Base-by-base conservation (phyloP, 2,797 vertebrate species). In the Acanthurus lineatus region DNA sequence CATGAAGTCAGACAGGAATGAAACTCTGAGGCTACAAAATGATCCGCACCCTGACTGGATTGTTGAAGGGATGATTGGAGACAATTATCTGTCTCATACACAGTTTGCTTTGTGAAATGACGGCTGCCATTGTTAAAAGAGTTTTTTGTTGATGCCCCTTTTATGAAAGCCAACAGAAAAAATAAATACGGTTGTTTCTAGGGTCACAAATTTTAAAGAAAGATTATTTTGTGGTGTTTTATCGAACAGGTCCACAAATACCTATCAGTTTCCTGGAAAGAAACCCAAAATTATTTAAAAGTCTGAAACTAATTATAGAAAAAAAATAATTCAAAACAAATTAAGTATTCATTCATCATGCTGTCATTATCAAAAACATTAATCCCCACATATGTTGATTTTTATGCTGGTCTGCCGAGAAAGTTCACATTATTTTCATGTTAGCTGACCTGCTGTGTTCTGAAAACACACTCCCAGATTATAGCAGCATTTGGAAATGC, bases 1-100 rank as follows among this genome's bases (percentile, higher is more conserved):
- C 20, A 17, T 20, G 25, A 81, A 25, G 51, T 42, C 44, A 64
- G 17, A 77, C 32, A 79, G 11, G 40, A 77, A 79, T 57, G 25
- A 54, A 64, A 49, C 14, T 44, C 2, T 28, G 12, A 17, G 42
- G 16, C 54, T 20, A 8, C 32, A 25, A 56, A 56, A 59, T 11
- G 0, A 16, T 67, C 47, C n/a, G 47, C 64, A 56, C n/a, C 52
- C 71, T 49, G 38, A 65, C 19, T 7, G 3, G 32, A 66, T 16
- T 53, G 56, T 59, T 57, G 10, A 16, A 47, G 1, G 40, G 61
- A 72, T 56, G 32, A 60, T 35, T 35, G 32, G 16, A 12, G 2
- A 15, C 45, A 19, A 17, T 58, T 25, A 64, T 70, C 45, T 61
- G n/a, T 20, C 44, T 25, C 17, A 38, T 17, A 63, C 14, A 54